A percentile compares a stretch with the other conserved stretches of the same genome.
Evolutionary conservation across 2,113 vertebrate species (phyloP).

Genomic region (Myiozetetes cayanensis): DNA sequence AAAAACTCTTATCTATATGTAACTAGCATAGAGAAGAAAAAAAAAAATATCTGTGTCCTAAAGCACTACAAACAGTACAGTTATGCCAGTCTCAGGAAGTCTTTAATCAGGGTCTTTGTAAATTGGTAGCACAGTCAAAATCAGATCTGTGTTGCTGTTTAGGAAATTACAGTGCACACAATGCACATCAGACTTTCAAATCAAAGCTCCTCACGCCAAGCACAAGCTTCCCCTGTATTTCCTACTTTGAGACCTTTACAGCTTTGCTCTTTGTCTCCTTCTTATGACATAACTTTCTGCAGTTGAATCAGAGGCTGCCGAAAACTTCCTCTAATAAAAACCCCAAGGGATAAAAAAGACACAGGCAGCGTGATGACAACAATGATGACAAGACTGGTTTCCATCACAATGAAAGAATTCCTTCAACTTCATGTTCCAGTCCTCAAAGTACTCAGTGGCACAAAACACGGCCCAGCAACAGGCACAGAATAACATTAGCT

Average conservation of each 20-base stretch:
- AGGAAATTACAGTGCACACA: neutral
- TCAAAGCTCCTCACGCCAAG: rapidly evolving
- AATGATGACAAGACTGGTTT: neutral
- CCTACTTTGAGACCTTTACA: neutral
- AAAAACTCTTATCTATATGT: neutral
- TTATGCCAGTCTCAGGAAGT: neutral
- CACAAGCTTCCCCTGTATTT: neutral
- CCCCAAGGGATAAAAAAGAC: neutral
- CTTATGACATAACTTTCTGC: neutral
- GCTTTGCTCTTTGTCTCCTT: neutral
- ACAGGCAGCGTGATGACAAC: neutral
- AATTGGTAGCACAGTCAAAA: neutral
- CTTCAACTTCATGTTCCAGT: neutral
- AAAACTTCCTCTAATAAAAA: neutral
- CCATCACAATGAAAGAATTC: neutral
- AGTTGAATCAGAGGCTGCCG: neutral
- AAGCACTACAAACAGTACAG: neutral
- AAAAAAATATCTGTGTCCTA: neutral
- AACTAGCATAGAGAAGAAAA: neutral
- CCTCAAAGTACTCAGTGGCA: neutral
- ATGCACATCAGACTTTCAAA: neutral
- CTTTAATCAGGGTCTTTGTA: neutral
- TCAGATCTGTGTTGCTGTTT: neutral
- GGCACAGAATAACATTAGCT: neutral
- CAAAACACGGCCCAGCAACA: neutral